phyloP scores from a whole-genome alignment of 2,888 invertebrate genomes.

The Cerastoderma edule region DNA sequence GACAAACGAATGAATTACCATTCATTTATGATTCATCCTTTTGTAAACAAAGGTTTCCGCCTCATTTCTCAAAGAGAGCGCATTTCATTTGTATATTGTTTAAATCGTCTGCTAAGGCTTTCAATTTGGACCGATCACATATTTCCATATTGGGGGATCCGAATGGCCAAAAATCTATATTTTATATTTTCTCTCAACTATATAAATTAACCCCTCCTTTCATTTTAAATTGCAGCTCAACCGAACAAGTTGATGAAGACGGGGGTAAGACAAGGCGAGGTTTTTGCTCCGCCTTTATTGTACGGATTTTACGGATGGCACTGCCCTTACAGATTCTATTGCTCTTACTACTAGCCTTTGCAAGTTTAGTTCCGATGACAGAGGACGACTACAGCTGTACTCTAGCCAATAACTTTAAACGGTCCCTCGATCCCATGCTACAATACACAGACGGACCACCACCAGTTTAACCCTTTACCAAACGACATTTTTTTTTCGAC shows the following conservation, averaged over 20 bases:
- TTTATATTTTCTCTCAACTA: background rate
- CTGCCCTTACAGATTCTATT: constrained; percentile 95
- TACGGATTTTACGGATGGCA: constrained; percentile 95
- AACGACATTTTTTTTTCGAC: no score
- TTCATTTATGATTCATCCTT: no score
- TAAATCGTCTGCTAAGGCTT: no score
- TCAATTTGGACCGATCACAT: no score
- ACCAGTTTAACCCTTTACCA: constrained; percentile 85
- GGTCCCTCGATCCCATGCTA: constrained; percentile 94
- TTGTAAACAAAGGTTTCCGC: no score
- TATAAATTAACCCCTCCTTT: background rate
- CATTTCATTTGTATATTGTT: no score
- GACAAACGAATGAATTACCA: no score
- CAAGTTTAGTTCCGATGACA: constrained; percentile 94
- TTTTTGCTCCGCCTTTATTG: constrained; percentile 87
- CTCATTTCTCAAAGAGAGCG: no score
- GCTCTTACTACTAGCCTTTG: constrained; percentile 95
- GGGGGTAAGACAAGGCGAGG: constrained; percentile 14
- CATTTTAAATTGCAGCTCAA: constrained; percentile 64
- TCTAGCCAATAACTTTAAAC: constrained; percentile 92
- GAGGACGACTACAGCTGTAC: constrained; percentile 93
- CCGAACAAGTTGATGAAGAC: constrained; percentile 58
- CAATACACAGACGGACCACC: constrained; percentile 97
- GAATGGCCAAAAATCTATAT: background rate
- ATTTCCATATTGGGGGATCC: no score